A percentile compares a stretch with the other conserved stretches of the same genome.
Evolutionary conservation across 2,113 vertebrate species (phyloP).

Genomic region (Protomyctophum bolini): DNA sequence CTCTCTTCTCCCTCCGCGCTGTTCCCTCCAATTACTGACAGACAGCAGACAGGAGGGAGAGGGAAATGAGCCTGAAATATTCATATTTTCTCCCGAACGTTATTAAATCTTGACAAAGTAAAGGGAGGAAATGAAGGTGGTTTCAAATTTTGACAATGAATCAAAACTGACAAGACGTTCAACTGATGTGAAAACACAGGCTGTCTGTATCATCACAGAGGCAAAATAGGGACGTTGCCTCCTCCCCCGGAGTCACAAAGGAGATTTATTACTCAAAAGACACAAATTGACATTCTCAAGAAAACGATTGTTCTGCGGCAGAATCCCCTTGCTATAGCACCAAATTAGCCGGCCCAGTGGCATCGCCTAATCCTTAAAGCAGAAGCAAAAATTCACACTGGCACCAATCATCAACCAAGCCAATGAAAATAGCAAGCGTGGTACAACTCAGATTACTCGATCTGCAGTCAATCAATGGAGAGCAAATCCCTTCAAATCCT

Average conservation of each 20-base stretch:
- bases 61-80: slow-evolving; percentile 69
- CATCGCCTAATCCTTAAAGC: slow-evolving; percentile 39
- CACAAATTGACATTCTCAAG: slow-evolving; percentile 65
- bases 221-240: slow-evolving; percentile 59
- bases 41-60: slow-evolving; percentile 58
- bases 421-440: slow-evolving; percentile 34
- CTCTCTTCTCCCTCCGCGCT: slow-evolving; percentile 2
- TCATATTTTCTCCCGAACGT: slow-evolving; percentile 61
- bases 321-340: slow-evolving; percentile 48
- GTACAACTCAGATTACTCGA: slow-evolving; percentile 51
- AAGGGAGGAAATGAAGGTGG: slow-evolving; percentile 59
- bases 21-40: slow-evolving; percentile 63
- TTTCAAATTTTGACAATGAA: slow-evolving; percentile 59
- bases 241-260: slow-evolving; percentile 53
- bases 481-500: slow-evolving; percentile 58
- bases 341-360: slow-evolving; percentile 45
- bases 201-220: slow-evolving; percentile 56
- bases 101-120: slow-evolving; percentile 66
- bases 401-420: slow-evolving; percentile 32
- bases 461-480: slow-evolving; percentile 47
- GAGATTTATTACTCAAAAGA: slow-evolving; percentile 67
- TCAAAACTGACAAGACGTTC: slow-evolving; percentile 72
- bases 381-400: slow-evolving; percentile 25
- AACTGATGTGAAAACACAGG: slow-evolving; percentile 71
- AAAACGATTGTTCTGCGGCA: slow-evolving; percentile 41